Evolutionary conservation across 1,140 invertebrate species (phyloP), one percentile per base, ranked within the genome.

Genomic region (Drosophila serrata): DNA sequence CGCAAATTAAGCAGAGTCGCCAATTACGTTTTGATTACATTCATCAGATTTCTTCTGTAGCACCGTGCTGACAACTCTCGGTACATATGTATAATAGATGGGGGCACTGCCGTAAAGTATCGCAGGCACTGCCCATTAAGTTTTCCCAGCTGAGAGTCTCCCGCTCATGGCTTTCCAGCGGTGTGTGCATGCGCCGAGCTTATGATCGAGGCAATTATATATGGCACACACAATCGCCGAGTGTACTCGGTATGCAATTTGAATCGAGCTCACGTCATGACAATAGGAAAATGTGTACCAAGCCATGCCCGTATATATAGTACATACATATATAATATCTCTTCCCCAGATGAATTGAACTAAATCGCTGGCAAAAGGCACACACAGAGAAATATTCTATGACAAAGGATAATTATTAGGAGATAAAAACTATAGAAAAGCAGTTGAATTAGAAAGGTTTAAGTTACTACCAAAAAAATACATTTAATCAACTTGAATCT

Each of bases 151-250:
- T 77, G 80, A 82, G 78, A 82, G 79, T 48, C 33, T 48, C 33
- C 49, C 62, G 22, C 31, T n/a, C 37, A 39, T 11, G 19, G 64
- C 43, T 70, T 58, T 43, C 48, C 37, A 58, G 42, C 40, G 43
- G 45, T 73, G 82, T 73, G 82, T 80, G 68, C 85, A 87, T 84
- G 84, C 81, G 76, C 46, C 63, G 45, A 74, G 61, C 81, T 90
- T 88, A 88, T 88, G 84, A 88, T 88, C 84, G 79, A 67, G 81
- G 51, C 85, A 88, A 88, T 88, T 90, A 90, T 90, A 81, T 82
- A 55, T 87, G 62, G 33, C 58, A 65, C 27, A 75, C 46, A 87
- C 57, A 76, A 22, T 68, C 63, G 48, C 33, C 29, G 37, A 56
- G 46, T 29, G 39, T 43, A 43, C 43, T 45, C 49, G 49, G 37